Percentiles rank a stretch among this genome's conserved stretches.
Evolutionary conservation across 2,888 invertebrate species (phyloP).

Genomic region (Pyralis farinalis): DNA sequence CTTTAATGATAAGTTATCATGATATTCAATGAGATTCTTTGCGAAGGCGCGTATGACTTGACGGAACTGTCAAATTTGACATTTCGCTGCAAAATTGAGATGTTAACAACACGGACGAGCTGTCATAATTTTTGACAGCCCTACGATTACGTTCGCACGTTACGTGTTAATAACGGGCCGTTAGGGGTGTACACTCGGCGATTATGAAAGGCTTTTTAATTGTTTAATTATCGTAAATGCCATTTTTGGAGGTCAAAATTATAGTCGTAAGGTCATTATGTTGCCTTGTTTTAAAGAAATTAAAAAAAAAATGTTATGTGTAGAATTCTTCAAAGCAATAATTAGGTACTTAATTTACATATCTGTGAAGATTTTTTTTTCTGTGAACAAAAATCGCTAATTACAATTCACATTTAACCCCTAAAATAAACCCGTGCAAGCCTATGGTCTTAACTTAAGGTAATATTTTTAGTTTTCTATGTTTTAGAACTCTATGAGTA

Average conservation of each 20-base stretch:
- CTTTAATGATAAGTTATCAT: slow-evolving; percentile 64
- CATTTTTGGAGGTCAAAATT: slow-evolving; percentile 7
- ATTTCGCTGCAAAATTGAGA: slow-evolving; percentile 53
- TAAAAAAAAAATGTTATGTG: too few relatives aligned
- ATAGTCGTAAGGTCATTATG: background rate
- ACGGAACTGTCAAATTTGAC: slow-evolving; percentile 55
- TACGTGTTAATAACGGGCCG: slow-evolving; percentile 63
- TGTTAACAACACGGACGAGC: slow-evolving; percentile 38
- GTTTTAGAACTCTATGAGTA: too few relatives aligned
- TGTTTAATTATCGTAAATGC: background rate
- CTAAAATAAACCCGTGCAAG: too few relatives aligned
- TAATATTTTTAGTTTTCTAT: too few relatives aligned
- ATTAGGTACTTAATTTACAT: too few relatives aligned
- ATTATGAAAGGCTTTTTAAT: slow-evolving; percentile 9
- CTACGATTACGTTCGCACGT: slow-evolving; percentile 68
- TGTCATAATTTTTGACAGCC: slow-evolving; percentile 52
- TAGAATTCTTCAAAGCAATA: too few relatives aligned
- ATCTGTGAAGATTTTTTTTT: too few relatives aligned
- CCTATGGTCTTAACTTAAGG: too few relatives aligned
- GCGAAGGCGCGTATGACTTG: slow-evolving; percentile 51
- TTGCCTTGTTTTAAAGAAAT: background rate
- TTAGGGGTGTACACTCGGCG: slow-evolving; percentile 1
- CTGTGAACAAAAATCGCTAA: too few relatives aligned
- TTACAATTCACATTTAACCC: too few relatives aligned
- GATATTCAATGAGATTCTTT: slow-evolving; percentile 35